phyloP scores from a whole-genome alignment of 2,888 invertebrate genomes.

The Epirrhoe alternata region DNA sequence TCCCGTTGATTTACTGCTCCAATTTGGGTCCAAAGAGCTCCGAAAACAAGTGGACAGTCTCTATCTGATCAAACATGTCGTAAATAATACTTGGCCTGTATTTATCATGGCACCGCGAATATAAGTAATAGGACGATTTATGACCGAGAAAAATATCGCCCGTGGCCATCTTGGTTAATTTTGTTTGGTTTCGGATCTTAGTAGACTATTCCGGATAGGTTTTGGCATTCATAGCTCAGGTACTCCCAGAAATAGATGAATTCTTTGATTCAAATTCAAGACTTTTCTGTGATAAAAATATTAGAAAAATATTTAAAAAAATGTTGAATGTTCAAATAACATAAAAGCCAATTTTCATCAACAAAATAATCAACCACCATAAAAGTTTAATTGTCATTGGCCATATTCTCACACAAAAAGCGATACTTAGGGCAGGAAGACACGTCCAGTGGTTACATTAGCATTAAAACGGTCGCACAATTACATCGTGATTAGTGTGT shows the following conservation, averaged over 20 bases:
- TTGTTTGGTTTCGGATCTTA: constrained; percentile 45
- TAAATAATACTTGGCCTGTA: constrained; percentile 79
- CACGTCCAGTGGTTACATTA: constrained; percentile 58
- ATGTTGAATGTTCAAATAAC: too few relatives aligned
- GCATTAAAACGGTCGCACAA: constrained; percentile 83
- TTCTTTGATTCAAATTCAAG: too few relatives aligned
- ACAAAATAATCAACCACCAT: not conserved
- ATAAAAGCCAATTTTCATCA: too few relatives aligned
- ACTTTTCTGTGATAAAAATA: too few relatives aligned
- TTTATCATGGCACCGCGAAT: constrained; percentile 76
- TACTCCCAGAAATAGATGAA: too few relatives aligned
- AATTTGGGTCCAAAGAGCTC: constrained; percentile 68
- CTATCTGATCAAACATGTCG: constrained; percentile 79
- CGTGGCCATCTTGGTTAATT: constrained; percentile 40
- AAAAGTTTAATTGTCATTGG: constrained; percentile 25
- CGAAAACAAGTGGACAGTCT: constrained; percentile 67
- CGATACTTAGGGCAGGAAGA: constrained; percentile 51
- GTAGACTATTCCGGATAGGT: constrained; percentile 8
- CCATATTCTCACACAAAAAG: constrained; percentile 27
- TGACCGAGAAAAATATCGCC: constrained; percentile 58
- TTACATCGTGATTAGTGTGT: constrained; percentile 80
- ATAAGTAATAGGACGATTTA: constrained; percentile 74
- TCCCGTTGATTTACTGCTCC: constrained; percentile 74
- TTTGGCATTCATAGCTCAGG: too few relatives aligned
- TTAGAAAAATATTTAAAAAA: too few relatives aligned